Evolutionary conservation across 64 coral and sea anemone genomes (phyloP), one percentile per base, ranked within the genome.

Genomic region (Actinia equina): DNA sequence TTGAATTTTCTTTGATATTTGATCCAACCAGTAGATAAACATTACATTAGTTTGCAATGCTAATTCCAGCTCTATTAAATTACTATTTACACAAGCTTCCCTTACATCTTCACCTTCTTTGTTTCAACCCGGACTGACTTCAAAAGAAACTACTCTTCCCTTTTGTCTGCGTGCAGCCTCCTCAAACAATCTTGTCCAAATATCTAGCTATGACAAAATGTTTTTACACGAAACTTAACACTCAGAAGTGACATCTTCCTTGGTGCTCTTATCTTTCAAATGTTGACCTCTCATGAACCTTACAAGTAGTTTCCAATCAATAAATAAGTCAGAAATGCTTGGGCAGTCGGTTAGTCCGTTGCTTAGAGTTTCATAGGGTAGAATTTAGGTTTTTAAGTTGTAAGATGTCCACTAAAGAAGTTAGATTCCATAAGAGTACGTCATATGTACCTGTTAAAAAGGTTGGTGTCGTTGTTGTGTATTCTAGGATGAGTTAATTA

Each of bases 1-100:
- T 69, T 1, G 7, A 69, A n/a, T 69, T 7, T 69, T 69, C 22
- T 37, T 15, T 74, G 69, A 37, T 30, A 74, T 74, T 74, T 18
- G 69, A 74, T 74, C 69, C 7, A 30, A 74, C n/a, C 23, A 65
- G 20, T 74, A 74, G 41, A 74, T 25, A 42, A 19, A 56, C 51
- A 19, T 17, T 76, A n/a, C 52, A 27, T 30, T 27, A 13, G 5
- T 76, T 43, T 23, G 42, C 37, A 64, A 37, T 49, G 23, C 82
- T 82, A 17, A 45, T 79, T 17, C 55, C 58, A 8, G 22, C 5
- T 7, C 65, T 52, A 82, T 63, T 45, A 20, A 41, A 52, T 25
- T 77, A 59, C 64, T 90, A 71, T 90, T 90, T 37, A 85, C 63
- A 60, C 77, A 85, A 90, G 46, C 17, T 83, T 13, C 52, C 65